A percentile compares a stretch with the other conserved stretches of the same genome.
Evolutionary conservation across 1,140 invertebrate genomes (phyloP).

Genomic region (Calephelis virginiensis): DNA sequence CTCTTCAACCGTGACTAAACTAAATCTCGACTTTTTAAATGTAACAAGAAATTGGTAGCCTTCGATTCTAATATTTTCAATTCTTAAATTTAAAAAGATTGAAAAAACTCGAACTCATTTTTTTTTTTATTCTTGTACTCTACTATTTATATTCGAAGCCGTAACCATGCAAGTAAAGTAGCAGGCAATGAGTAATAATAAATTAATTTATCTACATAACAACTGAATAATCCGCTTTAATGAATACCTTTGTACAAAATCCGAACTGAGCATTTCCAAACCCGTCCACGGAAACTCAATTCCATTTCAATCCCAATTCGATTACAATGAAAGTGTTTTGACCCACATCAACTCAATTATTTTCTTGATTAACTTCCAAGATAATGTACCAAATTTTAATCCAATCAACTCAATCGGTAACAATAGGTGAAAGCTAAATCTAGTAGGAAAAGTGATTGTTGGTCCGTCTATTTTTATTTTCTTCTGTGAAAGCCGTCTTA

Average conservation of each 20-base stretch:
- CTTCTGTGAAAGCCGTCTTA: conserved; percentile 50
- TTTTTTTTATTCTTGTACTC: no score
- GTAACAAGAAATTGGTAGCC: no score
- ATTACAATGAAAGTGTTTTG: conserved; percentile 22
- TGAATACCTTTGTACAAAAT: background rate
- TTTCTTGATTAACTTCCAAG: conserved; percentile 22
- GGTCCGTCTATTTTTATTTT: conserved; percentile 54
- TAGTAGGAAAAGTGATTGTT: conserved; percentile 48
- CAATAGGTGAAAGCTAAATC: conserved; percentile 60
- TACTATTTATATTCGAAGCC: no score
- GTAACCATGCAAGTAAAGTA: no score
- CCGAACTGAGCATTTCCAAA: background rate
- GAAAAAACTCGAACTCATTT: no score
- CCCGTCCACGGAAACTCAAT: conserved; percentile 1
- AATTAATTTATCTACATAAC: no score
- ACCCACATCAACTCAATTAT: conserved; percentile 25
- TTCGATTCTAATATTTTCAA: no score
- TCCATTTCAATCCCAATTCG: conserved; percentile 7
- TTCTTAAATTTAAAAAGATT: no score
- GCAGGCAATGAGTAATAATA: no score
- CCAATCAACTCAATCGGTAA: conserved; percentile 35
- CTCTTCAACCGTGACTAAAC: no score
- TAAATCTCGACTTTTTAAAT: no score
- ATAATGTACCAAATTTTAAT: conserved; percentile 30
- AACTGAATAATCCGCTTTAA: no score